Percentiles rank a stretch among this genome's conserved stretches.
Evolutionary conservation across 2,797 vertebrate species (phyloP).

Genomic region (Triplophysa yarkandensis): DNA sequence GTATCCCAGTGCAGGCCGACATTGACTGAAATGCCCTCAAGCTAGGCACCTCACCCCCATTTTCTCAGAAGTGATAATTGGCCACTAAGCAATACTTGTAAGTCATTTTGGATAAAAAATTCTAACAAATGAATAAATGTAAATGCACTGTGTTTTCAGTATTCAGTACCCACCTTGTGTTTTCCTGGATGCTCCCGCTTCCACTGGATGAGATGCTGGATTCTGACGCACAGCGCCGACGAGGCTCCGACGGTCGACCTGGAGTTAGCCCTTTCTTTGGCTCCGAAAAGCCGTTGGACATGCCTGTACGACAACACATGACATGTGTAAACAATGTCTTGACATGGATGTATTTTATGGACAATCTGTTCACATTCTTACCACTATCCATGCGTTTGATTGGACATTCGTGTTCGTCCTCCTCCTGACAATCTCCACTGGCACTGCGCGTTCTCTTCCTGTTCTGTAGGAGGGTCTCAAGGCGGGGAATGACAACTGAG

Average conservation of each 20-base stretch:
- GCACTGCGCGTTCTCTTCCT: conserved; percentile 90
- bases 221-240: conserved; percentile 94
- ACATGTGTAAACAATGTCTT: neutral
- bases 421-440: conserved; percentile 85
- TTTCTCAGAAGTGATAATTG: no score
- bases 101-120: no score
- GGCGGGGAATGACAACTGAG: conserved; percentile 96
- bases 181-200: conserved; percentile 68
- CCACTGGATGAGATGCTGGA: conserved; percentile 94
- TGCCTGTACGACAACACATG: conserved; percentile 69
- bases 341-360: neutral
- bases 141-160: neutral
- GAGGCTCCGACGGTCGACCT: conserved; percentile 83
- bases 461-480: conserved; percentile 96
- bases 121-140: no score
- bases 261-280: conserved; percentile 69
- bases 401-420: conserved; percentile 82
- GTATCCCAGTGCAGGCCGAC: no score
- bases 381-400: conserved; percentile 92
- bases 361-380: conserved; percentile 58
- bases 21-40: no score
- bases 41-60: no score
- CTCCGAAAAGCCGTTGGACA: conserved; percentile 87
- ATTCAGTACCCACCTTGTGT: conserved; percentile 30
- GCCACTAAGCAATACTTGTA: no score